These are phyloP conservation scores for Triplophysa siluroides DNA, from an alignment of 2,113 vertebrate species.

Conservation along the genomic window DNA sequence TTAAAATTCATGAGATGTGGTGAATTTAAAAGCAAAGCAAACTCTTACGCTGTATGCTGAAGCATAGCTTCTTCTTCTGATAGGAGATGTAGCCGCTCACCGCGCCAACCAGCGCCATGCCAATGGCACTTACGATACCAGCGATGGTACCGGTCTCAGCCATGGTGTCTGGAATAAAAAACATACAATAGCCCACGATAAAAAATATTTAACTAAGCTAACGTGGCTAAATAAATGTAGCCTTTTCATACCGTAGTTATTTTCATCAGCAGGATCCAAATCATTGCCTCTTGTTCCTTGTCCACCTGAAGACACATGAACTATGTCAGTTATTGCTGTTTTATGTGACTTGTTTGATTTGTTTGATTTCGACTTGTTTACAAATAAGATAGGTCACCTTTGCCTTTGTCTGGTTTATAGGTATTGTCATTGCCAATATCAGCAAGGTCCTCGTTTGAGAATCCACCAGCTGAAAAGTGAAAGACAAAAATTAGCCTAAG, in stretches of 20 bases:
- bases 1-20: not conserved
- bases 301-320: conserved; percentile 43
- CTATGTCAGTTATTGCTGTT: not conserved
- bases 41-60: conserved; percentile 89
- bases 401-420: conserved; percentile 86
- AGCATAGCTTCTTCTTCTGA: conserved; percentile 98
- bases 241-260: conserved; percentile 51
- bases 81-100: conserved; percentile 94
- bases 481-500: not conserved
- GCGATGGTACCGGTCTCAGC: conserved; percentile 87
- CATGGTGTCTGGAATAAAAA: conserved; percentile 48
- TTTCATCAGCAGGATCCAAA: conserved; percentile 41
- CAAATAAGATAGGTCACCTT: conserved; percentile 71
- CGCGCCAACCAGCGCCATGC: conserved; percentile 86
- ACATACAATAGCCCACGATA: not conserved
- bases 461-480: conserved; percentile 46
- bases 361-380: too few relatives aligned
- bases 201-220: too few relatives aligned
- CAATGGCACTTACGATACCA: conserved; percentile 85
- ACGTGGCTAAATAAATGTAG: too few relatives aligned
- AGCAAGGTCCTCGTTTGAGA: conserved; percentile 80
- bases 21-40: not conserved
- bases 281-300: not conserved
- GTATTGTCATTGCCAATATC: conserved; percentile 56
- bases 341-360: not conserved